Conservation (phyloP, 2,797 vertebrate genomes). For the Hapalemur alaotrensis region DNA sequence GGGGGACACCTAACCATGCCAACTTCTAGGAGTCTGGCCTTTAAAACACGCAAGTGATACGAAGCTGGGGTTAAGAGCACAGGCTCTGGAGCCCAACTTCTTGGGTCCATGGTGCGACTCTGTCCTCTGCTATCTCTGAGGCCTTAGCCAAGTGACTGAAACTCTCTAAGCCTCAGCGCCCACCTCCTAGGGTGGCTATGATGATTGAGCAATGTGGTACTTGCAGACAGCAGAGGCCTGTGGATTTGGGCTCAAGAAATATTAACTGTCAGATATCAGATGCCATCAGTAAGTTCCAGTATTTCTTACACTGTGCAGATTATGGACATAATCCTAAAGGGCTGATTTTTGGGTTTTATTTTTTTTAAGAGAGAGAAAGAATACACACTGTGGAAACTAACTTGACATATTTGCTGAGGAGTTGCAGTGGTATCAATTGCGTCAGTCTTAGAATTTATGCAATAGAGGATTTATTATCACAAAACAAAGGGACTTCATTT, state of each 20-base stretch:
- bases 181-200: neutral
- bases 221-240: neutral
- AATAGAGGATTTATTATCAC: neutral
- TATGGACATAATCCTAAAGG: neutral
- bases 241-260: neutral
- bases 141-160: neutral
- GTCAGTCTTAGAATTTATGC: neutral
- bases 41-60: neutral
- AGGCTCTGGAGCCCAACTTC: neutral
- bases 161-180: neutral
- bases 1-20: neutral
- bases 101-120: neutral
- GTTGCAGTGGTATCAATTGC: neutral
- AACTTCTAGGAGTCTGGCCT: neutral
- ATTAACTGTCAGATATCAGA: neutral
- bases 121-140: neutral
- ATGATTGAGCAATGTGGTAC: neutral
- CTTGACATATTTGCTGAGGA: neutral
- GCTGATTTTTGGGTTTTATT: neutral
- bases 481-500: neutral
- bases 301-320: slow-evolving; percentile 11
- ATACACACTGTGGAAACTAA: neutral
- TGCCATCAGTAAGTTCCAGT: neutral
- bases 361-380: neutral
- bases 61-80: neutral